These are phyloP conservation scores for Neodiprion pinetum DNA, from an alignment of 1,140 invertebrate species.

Conservation along the genomic window DNA sequence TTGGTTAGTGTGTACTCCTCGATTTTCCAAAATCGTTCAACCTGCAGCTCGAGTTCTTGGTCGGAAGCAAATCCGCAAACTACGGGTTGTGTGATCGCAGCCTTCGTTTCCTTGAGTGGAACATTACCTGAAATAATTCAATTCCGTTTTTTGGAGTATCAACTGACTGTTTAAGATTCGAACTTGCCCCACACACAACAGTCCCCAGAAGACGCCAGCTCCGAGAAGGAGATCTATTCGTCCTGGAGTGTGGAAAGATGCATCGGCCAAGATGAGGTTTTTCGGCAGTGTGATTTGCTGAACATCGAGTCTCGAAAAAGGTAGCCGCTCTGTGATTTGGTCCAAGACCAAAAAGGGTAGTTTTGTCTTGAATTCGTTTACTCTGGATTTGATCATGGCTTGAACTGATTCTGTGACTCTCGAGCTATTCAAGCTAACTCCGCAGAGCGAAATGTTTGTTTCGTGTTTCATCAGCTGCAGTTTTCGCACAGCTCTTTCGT, in stretches of 20 bases:
- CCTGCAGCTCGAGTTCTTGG: not conserved
- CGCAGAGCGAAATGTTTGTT: conserved; percentile 16
- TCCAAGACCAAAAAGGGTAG: conserved; percentile 25
- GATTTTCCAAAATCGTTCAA: not conserved
- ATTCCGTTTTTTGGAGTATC: conserved; percentile 34
- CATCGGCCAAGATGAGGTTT: conserved; percentile 35
- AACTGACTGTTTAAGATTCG: conserved; percentile 27
- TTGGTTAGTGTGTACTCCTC: not conserved
- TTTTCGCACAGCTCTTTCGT: conserved; percentile 10
- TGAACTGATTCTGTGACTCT: conserved; percentile 17
- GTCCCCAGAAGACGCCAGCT: conserved; percentile 41
- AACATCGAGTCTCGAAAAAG: conserved; percentile 23
- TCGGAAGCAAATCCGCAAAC: not conserved
- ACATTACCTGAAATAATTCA: not conserved
- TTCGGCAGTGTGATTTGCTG: conserved; percentile 22
- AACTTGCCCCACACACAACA: conserved; percentile 38
- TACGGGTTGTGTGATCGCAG: not conserved
- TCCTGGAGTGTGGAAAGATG: conserved; percentile 33
- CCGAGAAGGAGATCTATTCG: conserved; percentile 41
- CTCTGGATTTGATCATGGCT: conserved; percentile 25
- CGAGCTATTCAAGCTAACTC: conserved; percentile 22
- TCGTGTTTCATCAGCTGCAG: conserved; percentile 14
- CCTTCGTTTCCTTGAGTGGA: not conserved
- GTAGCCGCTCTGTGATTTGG: conserved; percentile 28
- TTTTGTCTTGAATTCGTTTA: conserved; percentile 13